Conservation (phyloP, 2,113 vertebrate species). For the Muntiacus reevesi region DNA sequence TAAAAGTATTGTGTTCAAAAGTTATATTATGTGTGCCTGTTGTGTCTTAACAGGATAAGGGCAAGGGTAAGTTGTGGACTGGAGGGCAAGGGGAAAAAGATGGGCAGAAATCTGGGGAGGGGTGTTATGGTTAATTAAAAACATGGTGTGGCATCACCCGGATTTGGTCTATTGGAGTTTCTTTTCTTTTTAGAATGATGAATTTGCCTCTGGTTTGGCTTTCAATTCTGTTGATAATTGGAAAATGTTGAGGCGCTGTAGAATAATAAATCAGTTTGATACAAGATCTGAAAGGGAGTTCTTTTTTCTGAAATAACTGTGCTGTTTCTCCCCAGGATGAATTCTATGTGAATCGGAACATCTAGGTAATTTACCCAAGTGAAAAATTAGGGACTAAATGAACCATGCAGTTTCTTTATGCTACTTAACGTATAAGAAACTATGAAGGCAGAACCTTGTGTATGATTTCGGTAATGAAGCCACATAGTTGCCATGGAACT, state of each 20-base stretch:
- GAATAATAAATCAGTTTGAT: background rate
- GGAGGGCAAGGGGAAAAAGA: background rate
- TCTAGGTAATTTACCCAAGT: constrained; percentile 38
- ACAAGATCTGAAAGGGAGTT: background rate
- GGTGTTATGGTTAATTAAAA: rapidly evolving
- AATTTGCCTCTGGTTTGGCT: background rate
- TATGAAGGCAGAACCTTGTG: background rate
- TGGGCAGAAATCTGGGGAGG: background rate
- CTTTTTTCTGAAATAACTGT: background rate
- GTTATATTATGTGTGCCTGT: rapidly evolving
- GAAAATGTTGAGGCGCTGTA: background rate
- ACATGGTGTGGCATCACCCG: background rate
- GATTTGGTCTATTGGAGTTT: background rate
- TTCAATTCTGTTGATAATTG: background rate
- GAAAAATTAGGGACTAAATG: constrained; percentile 43
- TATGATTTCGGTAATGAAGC: background rate
- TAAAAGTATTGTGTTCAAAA: background rate
- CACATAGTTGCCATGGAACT: background rate
- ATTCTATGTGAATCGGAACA: background rate
- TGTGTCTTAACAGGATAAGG: background rate
- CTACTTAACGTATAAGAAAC: background rate
- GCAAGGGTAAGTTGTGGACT: background rate
- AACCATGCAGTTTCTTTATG: constrained; percentile 23
- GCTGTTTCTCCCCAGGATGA: background rate
- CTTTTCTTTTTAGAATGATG: background rate